A percentile compares a stretch with the other conserved stretches of the same genome.
These are phyloP conservation scores for Pheosia tremula DNA, from an alignment of 2,888 invertebrate species.

Conservation along the genomic window DNA sequence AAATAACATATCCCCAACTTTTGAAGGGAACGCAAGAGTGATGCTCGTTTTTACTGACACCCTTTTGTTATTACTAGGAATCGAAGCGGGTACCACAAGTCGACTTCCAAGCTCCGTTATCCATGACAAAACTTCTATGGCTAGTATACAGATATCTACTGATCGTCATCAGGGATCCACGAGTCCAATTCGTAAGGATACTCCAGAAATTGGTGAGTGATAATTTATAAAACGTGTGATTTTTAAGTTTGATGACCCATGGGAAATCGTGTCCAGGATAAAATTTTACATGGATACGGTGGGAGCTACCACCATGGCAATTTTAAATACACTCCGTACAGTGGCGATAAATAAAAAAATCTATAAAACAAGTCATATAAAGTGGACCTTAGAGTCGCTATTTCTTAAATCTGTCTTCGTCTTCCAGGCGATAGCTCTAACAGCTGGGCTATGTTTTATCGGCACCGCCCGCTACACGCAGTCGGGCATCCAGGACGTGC, in stretches of 20 bases:
- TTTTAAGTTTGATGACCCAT: too few relatives aligned
- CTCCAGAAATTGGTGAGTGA: slow-evolving; percentile 91
- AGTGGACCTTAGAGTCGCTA: too few relatives aligned
- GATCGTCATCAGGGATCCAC: slow-evolving; percentile 91
- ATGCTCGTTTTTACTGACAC: too few relatives aligned
- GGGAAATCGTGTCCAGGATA: too few relatives aligned
- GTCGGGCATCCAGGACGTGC: slow-evolving; percentile 93
- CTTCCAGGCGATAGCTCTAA: slow-evolving; percentile 86
- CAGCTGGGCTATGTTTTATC: slow-evolving; percentile 94
- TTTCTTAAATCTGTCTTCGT: not conserved
- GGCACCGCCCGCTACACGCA: slow-evolving; percentile 90
- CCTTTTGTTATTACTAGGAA: slow-evolving; percentile 40
- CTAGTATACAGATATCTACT: slow-evolving; percentile 90
- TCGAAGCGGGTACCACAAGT: slow-evolving; percentile 43
- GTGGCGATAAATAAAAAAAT: too few relatives aligned
- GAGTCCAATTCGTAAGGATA: slow-evolving; percentile 90
- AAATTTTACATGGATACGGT: too few relatives aligned
- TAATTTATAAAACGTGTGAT: too few relatives aligned
- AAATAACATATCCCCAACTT: too few relatives aligned
- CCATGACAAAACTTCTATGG: slow-evolving; percentile 90
- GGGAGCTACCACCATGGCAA: too few relatives aligned
- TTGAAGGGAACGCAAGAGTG: too few relatives aligned
- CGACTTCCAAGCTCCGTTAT: slow-evolving; percentile 85
- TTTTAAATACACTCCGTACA: too few relatives aligned
- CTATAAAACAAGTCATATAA: too few relatives aligned